Evolutionary conservation across 1,140 invertebrate genomes (phyloP).

Genomic region (Papilio glaucus): DNA sequence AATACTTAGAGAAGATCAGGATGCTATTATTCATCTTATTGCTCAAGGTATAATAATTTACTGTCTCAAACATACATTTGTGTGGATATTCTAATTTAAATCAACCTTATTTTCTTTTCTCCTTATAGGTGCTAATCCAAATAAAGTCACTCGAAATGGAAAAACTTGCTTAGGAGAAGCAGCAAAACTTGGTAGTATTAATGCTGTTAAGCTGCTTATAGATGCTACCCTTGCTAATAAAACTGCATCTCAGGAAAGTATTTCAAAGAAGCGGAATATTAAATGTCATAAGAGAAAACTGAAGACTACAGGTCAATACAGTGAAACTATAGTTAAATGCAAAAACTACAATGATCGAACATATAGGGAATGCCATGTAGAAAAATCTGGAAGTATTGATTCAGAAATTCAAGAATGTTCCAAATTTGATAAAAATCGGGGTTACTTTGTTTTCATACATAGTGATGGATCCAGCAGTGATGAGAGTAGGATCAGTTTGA

Average conservation of each 20-base stretch:
- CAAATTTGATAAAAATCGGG: constrained; percentile 66
- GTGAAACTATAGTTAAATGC: constrained; percentile 64
- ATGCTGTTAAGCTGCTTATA: constrained; percentile 61
- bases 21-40: constrained; percentile 53
- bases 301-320: constrained; percentile 47
- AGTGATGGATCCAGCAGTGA: constrained; percentile 74
- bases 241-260: constrained; percentile 39
- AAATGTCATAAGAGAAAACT: constrained; percentile 73
- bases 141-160: constrained; percentile 66
- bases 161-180: constrained; percentile 76
- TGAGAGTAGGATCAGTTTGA: constrained; percentile 63
- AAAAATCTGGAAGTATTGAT: constrained; percentile 43
- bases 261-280: constrained; percentile 52
- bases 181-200: constrained; percentile 62
- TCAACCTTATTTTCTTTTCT: constrained; percentile 30
- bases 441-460: constrained; percentile 75
- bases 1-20: constrained; percentile 55
- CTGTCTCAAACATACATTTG: neutral
- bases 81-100: constrained; percentile 33
- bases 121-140: constrained; percentile 73
- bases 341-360: constrained; percentile 64
- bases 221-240: constrained; percentile 50
- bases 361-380: constrained; percentile 48
- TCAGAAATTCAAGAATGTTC: constrained; percentile 42
- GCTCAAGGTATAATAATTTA: constrained; percentile 54